A percentile compares a stretch with the other conserved stretches of the same genome.
Conservation (phyloP, 1,140 invertebrate genomes). For the Drosophila funebris region DNA sequence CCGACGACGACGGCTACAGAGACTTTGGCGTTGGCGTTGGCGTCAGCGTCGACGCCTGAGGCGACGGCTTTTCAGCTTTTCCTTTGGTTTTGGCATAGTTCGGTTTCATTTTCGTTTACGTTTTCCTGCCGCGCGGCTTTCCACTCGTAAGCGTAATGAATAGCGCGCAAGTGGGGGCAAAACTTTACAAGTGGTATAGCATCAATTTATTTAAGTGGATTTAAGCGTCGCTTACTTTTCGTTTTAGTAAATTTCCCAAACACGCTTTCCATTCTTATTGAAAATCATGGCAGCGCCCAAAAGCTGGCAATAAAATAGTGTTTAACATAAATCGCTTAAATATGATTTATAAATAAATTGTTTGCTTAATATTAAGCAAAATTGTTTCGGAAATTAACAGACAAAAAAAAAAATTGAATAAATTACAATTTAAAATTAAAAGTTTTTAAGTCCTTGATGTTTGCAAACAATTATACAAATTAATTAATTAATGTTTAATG, state of each 20-base stretch:
- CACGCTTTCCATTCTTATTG: slow-evolving; percentile 19
- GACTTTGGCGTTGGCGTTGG: background rate
- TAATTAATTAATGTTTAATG: too few relatives aligned
- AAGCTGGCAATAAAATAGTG: slow-evolving; percentile 3
- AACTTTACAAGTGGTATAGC: slow-evolving; percentile 65
- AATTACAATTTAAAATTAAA: too few relatives aligned
- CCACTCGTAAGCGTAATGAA: slow-evolving; percentile 63
- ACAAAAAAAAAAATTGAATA: too few relatives aligned
- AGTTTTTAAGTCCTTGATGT: too few relatives aligned
- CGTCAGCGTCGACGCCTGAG: slow-evolving; percentile 25
- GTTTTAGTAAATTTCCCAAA: slow-evolving; percentile 24
- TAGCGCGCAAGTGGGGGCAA: slow-evolving; percentile 11
- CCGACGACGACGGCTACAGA: slow-evolving; percentile 10
- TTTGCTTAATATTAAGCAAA: background rate
- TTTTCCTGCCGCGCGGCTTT: slow-evolving; percentile 25
- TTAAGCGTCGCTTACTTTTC: slow-evolving; percentile 55
- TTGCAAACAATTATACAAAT: too few relatives aligned
- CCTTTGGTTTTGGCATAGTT: slow-evolving; percentile 16
- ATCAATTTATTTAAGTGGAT: slow-evolving; percentile 81
- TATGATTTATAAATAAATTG: background rate
- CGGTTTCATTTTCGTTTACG: slow-evolving; percentile 13
- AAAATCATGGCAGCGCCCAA: slow-evolving; percentile 8
- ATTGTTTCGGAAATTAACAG: background rate
- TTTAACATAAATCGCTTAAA: background rate
- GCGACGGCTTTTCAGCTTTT: slow-evolving; percentile 45